Percentiles rank a stretch among this genome's conserved stretches.
phyloP scores from a whole-genome alignment of 1,140 invertebrate species.

The Ptiloglossa arizonensis region DNA sequence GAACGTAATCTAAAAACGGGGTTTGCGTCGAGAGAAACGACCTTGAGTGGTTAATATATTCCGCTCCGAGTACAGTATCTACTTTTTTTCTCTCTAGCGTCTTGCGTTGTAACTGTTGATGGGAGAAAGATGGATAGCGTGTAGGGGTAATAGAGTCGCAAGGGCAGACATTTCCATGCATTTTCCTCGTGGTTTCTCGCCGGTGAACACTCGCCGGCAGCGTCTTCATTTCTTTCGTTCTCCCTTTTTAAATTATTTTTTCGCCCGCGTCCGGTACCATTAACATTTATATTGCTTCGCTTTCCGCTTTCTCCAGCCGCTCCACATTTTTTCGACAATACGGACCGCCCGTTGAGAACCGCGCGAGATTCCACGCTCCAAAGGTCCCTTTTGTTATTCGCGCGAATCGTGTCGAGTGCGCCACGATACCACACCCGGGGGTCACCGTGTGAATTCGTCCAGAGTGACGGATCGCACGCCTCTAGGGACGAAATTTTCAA shows the following conservation, averaged over 20 bases:
- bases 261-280: constrained; percentile 48
- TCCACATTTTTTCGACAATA: constrained; percentile 68
- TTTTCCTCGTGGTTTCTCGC: constrained; percentile 40
- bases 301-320: constrained; percentile 51
- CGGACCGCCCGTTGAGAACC: constrained; percentile 54
- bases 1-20: neutral
- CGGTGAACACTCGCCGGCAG: neutral
- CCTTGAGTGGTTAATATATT: neutral
- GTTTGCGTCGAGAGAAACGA: neutral
- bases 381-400: constrained; percentile 57
- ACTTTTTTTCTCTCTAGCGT: constrained; percentile 22
- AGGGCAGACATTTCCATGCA: constrained; percentile 52
- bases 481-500: constrained; percentile 11
- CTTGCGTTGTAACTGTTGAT: neutral
- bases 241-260: constrained; percentile 41
- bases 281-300: constrained; percentile 71
- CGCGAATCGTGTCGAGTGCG: constrained; percentile 49
- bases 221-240: constrained; percentile 32
- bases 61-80: neutral
- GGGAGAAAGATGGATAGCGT: neutral
- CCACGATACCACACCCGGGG: constrained; percentile 47
- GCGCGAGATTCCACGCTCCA: constrained; percentile 50
- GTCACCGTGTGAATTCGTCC: constrained; percentile 61
- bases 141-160: constrained; percentile 32
- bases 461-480: constrained; percentile 43